Evolutionary conservation across 2,888 invertebrate genomes (phyloP).

Genomic region (Celastrina argiolus): DNA sequence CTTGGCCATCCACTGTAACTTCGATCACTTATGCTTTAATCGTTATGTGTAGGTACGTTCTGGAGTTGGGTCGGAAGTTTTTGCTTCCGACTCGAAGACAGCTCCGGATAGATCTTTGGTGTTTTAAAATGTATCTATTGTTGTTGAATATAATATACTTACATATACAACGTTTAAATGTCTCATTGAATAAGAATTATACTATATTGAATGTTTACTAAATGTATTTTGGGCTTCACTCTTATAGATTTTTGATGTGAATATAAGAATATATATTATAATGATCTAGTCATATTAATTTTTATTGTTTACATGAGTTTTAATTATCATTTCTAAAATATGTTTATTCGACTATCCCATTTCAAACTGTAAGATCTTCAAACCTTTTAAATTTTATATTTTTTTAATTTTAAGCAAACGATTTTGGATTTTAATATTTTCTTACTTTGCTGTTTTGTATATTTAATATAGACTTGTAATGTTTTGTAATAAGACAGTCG

Average conservation of each 20-base stretch:
- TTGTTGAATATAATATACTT: conserved; percentile 68
- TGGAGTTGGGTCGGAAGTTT: conserved; percentile 53
- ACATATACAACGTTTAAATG: conserved; percentile 53
- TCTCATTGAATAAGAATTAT: conserved; percentile 45
- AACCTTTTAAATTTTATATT: not conserved
- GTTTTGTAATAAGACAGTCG: not conserved
- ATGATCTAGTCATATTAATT: conserved; percentile 23
- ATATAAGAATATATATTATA: conserved; percentile 18
- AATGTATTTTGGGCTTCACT: conserved; percentile 33
- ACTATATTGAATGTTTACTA: conserved; percentile 24
- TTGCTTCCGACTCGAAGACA: conserved; percentile 51
- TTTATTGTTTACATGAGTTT: conserved; percentile 19
- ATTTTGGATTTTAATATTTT: not conserved
- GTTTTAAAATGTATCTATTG: conserved; percentile 58
- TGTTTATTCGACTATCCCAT: not conserved
- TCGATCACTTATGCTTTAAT: conserved; percentile 57
- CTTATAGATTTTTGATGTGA: conserved; percentile 35
- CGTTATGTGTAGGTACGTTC: conserved; percentile 67
- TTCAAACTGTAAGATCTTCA: no score
- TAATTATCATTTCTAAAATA: conserved; percentile 4
- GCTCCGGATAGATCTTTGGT: conserved; percentile 49
- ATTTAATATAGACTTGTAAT: not conserved
- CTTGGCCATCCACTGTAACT: conserved; percentile 30
- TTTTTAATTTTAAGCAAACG: not conserved
- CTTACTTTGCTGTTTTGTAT: not conserved